phyloP scores from a whole-genome alignment of 2,888 invertebrate species.

The Isoperla grammatica region DNA sequence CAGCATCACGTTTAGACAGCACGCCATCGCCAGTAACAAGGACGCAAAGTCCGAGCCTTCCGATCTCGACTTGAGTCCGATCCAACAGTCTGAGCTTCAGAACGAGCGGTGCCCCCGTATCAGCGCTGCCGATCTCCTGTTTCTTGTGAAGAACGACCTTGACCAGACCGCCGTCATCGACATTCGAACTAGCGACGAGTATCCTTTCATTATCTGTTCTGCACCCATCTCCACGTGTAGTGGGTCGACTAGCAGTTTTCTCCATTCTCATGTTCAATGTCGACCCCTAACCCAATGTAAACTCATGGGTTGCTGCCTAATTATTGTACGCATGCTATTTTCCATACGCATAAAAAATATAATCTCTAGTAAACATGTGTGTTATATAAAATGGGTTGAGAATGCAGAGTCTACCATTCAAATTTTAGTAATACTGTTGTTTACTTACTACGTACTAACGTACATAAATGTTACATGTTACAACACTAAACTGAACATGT shows the following conservation, averaged over 20 bases:
- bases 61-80: constrained; percentile 57
- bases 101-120: constrained; percentile 75
- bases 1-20: constrained; percentile 79
- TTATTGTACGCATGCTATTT: no score
- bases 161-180: constrained; percentile 54
- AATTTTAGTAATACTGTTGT: no score
- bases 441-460: no score
- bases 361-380: no score
- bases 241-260: constrained; percentile 48
- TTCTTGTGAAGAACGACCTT: constrained; percentile 55
- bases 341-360: no score
- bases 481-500: no score
- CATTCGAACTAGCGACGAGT: constrained; percentile 60
- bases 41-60: not conserved
- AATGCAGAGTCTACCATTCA: no score
- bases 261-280: constrained; percentile 22
- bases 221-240: constrained; percentile 49
- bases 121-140: constrained; percentile 76
- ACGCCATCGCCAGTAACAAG: constrained; percentile 48
- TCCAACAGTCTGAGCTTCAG: constrained; percentile 63
- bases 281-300: no score
- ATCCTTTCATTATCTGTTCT: constrained; percentile 47
- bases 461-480: no score
- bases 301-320: no score
- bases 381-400: no score